Percentiles rank a stretch among this genome's conserved stretches.
Evolutionary conservation across 1,140 invertebrate genomes (phyloP).

Genomic region (Saccostrea glomerata): DNA sequence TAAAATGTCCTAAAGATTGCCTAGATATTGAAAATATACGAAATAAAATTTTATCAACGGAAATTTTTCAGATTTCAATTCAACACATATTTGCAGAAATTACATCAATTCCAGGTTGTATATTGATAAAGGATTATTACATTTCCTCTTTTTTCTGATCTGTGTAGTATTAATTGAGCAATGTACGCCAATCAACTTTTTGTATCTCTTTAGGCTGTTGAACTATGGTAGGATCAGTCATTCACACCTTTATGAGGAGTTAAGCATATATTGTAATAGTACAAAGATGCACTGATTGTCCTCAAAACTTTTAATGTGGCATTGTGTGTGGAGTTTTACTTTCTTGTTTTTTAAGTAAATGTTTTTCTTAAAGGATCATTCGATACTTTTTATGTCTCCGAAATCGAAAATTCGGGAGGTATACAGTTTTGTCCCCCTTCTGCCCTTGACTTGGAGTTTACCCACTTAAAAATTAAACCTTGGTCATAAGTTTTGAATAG

Average conservation of each 20-base stretch:
- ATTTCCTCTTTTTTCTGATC: neutral
- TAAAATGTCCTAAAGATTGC: neutral
- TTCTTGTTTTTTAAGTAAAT: no score
- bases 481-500: no score
- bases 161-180: neutral
- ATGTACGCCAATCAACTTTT: neutral
- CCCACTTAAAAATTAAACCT: no score
- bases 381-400: no score
- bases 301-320: no score
- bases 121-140: slow-evolving; percentile 27
- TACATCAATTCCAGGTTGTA: neutral
- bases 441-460: no score
- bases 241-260: neutral
- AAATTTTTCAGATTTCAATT: neutral
- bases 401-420: no score
- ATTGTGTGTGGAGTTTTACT: no score
- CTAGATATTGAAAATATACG: neutral
- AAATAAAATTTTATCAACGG: slow-evolving; percentile 15
- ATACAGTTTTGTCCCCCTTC: no score
- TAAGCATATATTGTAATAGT: no score
- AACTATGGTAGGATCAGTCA: neutral
- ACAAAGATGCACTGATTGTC: neutral
- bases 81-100: neutral
- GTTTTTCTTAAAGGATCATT: no score
- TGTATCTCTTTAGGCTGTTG: neutral